Percentiles rank a stretch among this genome's conserved stretches.
Evolutionary conservation across 2,113 vertebrate genomes (phyloP).

Genomic region (Stegastes partitus): DNA sequence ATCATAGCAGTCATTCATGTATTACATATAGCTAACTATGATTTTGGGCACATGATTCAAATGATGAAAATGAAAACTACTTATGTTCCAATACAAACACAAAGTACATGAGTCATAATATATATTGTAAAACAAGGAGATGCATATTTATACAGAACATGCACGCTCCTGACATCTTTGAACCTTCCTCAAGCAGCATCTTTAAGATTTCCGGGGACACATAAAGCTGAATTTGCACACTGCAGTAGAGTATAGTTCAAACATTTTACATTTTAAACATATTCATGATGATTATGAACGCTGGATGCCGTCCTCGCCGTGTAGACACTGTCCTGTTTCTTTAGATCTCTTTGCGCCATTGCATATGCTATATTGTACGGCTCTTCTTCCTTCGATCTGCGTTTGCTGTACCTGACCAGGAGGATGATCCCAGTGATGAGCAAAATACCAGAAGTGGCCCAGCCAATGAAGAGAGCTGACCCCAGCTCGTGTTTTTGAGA

Average conservation of each 20-base stretch:
- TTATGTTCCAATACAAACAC: not conserved
- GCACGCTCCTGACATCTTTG: too few relatives aligned
- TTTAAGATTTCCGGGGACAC: not conserved
- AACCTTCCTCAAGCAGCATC: not conserved
- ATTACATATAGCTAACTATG: not conserved
- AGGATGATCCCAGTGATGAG: slow-evolving; percentile 76
- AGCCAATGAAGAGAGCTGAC: slow-evolving; percentile 82
- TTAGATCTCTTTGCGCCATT: not conserved
- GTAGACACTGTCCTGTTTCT: slow-evolving; percentile 8
- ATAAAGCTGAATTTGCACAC: not conserved
- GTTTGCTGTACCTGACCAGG: slow-evolving; percentile 70
- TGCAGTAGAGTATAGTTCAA: not conserved
- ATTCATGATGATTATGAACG: slow-evolving; percentile 49
- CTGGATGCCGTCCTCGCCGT: slow-evolving; percentile 31
- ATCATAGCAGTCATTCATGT: too few relatives aligned
- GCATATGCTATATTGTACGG: not conserved
- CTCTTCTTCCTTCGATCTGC: slow-evolving; percentile 50
- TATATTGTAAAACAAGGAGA: not conserved
- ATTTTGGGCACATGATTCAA: not conserved
- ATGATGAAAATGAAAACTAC: not conserved
- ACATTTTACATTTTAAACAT: too few relatives aligned
- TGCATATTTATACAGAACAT: too few relatives aligned
- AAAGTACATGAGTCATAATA: not conserved
- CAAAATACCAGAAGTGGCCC: slow-evolving; percentile 78
- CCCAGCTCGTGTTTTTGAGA: slow-evolving; percentile 83